Base-by-base conservation (phyloP, 2,888 invertebrate species). In the Lordiphosa andalusiaca region DNA sequence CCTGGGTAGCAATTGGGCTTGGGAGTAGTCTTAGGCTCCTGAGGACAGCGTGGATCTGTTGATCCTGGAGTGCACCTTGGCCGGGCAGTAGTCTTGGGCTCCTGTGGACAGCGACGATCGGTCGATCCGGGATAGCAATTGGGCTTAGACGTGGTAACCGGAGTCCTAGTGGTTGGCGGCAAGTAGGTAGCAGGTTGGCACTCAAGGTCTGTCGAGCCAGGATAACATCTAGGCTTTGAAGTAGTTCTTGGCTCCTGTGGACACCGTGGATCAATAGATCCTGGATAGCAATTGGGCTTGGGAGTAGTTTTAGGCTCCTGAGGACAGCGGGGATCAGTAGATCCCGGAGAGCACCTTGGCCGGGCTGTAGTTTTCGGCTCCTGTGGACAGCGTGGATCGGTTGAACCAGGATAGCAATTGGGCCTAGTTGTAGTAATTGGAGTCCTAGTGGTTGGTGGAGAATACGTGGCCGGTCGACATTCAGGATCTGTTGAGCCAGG, bases 1-100 rank as follows among this genome's bases (percentile, higher is more conserved):
- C 57, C 58, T 0, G 56, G 58, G 7, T 25, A 55, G 3, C 58
- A 58, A 2, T 30, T 44, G 2, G 38, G 12, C 10, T 33, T 47
- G 0, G 50, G 0, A n/a, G 51, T 50, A 6, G 46, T n/a, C n/a
- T 44, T 9, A 51, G 7, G 9, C 2, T 30, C 30, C 7, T 7
- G 30, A 7, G 9, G 30, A 4, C 46, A 47, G 9, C 12, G 13
- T 0, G 69, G 59, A 46, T 69, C 73, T 0, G 13, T 16, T 0
- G 69, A 70, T 0, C 70, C 73, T 0, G 88, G 89, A 36, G 72
- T 88, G 39, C 90, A 90, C 0, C 63, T 57, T 6, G 52, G 69
- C 33, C 41, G 60, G 0, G 47, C 56, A 6, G 70, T 67, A 3
- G 74, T 66, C 23, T 69, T 25, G 0, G 4, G 7, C 7, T 25